phyloP scores from a whole-genome alignment of 2,888 invertebrate genomes.

The Melinaea menophilus region DNA sequence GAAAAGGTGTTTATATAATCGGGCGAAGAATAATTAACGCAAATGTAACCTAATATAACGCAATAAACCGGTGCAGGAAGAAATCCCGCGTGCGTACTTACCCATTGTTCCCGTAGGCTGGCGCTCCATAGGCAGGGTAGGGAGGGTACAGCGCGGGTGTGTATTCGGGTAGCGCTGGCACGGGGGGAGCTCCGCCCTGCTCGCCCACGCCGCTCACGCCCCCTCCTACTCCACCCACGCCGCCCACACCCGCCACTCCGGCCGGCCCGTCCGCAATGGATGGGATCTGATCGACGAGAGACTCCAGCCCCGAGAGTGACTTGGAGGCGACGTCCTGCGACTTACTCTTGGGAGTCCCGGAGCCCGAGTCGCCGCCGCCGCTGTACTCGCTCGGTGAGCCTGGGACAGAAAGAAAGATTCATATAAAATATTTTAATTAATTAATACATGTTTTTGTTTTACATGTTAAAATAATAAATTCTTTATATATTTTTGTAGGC shows the following conservation, averaged over 20 bases:
- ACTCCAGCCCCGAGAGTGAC: slow-evolving; percentile 91
- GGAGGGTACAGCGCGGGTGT: slow-evolving; percentile 56
- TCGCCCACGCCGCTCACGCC: slow-evolving; percentile 74
- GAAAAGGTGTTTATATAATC: slow-evolving; percentile 12
- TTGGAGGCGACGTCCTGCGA: slow-evolving; percentile 89
- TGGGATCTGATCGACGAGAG: slow-evolving; percentile 94
- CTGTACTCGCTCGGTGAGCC: slow-evolving; percentile 65
- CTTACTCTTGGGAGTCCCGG: slow-evolving; percentile 64
- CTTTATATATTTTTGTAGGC: no score
- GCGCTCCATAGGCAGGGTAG: slow-evolving; percentile 57
- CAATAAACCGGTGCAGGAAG: background rate
- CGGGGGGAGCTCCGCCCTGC: slow-evolving; percentile 37
- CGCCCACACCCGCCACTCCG: slow-evolving; percentile 36
- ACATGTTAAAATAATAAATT: no score
- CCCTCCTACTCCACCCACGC: slow-evolving; percentile 33
- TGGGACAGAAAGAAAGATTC: slow-evolving; percentile 28
- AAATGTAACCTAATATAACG: background rate
- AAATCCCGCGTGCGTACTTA: slow-evolving; percentile 30
- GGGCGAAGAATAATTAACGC: background rate
- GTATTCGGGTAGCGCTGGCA: slow-evolving; percentile 51
- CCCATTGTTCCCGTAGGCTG: slow-evolving; percentile 62
- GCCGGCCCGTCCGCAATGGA: slow-evolving; percentile 87
- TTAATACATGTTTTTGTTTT: no score
- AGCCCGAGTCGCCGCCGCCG: slow-evolving; percentile 24
- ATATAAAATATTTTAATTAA: background rate